A percentile compares a stretch with the other conserved stretches of the same genome.
Conservation (phyloP, 2,113 vertebrate species). For the Psittacula cyanocephala region DNA sequence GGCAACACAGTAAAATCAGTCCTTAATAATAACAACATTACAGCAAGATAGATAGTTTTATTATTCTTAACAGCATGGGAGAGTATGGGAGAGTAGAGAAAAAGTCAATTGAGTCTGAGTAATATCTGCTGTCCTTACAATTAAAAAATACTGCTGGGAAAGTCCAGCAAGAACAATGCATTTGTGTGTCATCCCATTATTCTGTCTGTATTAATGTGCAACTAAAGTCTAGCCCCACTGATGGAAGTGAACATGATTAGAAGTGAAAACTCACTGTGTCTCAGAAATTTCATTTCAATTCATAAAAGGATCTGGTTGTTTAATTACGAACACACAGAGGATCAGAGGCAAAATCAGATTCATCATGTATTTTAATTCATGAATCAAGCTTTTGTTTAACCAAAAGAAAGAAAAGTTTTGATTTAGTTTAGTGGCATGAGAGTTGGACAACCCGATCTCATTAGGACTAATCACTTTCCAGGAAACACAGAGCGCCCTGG, state of each 20-base stretch:
- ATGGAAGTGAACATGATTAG: neutral
- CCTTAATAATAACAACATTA: neutral
- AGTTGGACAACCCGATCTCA: neutral
- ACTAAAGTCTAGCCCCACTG: neutral
- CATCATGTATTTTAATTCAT: slow-evolving; percentile 7
- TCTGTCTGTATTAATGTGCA: neutral
- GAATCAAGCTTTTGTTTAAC: slow-evolving; percentile 23
- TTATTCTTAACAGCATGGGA: neutral
- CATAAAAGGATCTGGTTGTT: neutral
- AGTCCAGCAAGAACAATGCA: neutral
- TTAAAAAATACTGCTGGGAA: neutral
- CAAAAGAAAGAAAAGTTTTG: neutral
- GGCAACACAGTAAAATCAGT: neutral
- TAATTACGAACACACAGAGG: neutral
- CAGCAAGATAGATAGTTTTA: neutral
- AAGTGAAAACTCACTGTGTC: neutral
- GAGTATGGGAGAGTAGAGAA: neutral
- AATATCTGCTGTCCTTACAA: neutral
- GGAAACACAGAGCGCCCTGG: neutral
- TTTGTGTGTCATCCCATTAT: neutral
- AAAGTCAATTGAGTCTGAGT: neutral
- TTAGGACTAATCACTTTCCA: slow-evolving; percentile 10
- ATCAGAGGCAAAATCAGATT: slow-evolving; percentile 26
- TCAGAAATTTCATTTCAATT: neutral
- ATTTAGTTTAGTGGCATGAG: slow-evolving; percentile 26